Base-by-base conservation (phyloP, 2,113 vertebrate genomes). In the Dolichallabes microphthalmus region DNA sequence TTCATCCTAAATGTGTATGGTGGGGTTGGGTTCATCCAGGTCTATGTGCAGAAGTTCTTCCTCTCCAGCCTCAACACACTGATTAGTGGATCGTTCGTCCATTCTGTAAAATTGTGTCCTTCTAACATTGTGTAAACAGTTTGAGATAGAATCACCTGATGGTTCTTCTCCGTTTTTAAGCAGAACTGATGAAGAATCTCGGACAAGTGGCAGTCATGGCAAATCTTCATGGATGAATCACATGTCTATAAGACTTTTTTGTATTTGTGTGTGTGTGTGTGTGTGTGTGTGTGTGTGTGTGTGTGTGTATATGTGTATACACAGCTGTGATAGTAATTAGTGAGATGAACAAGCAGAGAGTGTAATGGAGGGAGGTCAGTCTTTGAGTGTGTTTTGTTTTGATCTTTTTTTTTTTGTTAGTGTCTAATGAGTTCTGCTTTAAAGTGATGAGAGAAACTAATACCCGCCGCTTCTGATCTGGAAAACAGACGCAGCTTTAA, bases 341-440 rank as follows among this genome's bases (percentile, higher is more conserved):
- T 63, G 75, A 88, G 87, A 88, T 88, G 55, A 88, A 86, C 80
- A 68, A 58, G 73, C 73, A 27, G 14, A 74, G 52, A 20, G 63
- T 63, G 57, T 86, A 76, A 57, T 76, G 1, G 60, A 68, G 66
- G n/a, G 50, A 80, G 84, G 74, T 74, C 58, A 83, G 58, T 68
- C 82, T 75, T 86, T 27, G 69, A 61, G 74, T 82, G 77, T 80
- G 66, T 63, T 60, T 60, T 82, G 66, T 81, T 84, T 87, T 87
- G 77, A 84, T 86, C 69, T 80, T 45, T 45, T 45, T 84, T 32
- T 77, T 80, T 78, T 27, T 86, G 61, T 76, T 53, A 86, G 81
- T 60, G 69, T 83, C 61, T 87, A 86, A 85, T 83, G 76, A 89
- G 86, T 85, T 61, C 68, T 45, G 58, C 68, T 84, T 66, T 82